Base-by-base conservation (phyloP, 2,113 vertebrate species). In the Xenotilapia leptura region DNA sequence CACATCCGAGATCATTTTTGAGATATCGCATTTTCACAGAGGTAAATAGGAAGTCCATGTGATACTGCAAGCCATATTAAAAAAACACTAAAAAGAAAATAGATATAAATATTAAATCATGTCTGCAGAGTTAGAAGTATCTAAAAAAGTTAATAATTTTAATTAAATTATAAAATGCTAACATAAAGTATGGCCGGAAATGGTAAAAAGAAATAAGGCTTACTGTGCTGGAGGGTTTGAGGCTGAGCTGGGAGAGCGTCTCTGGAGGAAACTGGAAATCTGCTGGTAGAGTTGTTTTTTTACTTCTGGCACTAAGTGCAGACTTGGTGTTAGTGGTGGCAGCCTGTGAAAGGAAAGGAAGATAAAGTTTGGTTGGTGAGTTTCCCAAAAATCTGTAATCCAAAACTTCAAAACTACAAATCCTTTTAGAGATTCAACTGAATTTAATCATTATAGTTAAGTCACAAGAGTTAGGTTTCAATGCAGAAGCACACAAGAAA, bases 211-310 rank as follows among this genome's bases (percentile, higher is more conserved):
- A 75, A 8, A 15, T 4, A n/a, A 5, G 58, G 9, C 96, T 95
- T 93, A 99, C 98, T 95, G 93, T 96, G 88, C 92, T 83, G 49
- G 88, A 83, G 9, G 98, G 97, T 85, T 98, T 99, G 83, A 98
- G 97, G 92, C 93, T 96, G 60, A 99, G 96, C 93, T 96, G 97
- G 11, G 96, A 92, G 2, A 99, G 89, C 9, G 86, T 94, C n/a
- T 95, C 85, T 5, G 96, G 96, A 3, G 97, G 92, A 26, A 99
- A 99, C 93, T 96, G 96, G 95, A 99, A 99, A 87, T 98, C 97
- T 3, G 92, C 15, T 0, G 98, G 98, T 7, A 99, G 96, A 0
- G 97, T 98, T 13, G 97, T 98, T 83, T 95, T 96, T 95, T 94
- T 98, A 53, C 91, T 91, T 2, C 93, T 97, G 84, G 79, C 93